These are phyloP conservation scores for Wiebesia pumilae DNA, from an alignment of 1,140 invertebrate species.

Conservation along the genomic window DNA sequence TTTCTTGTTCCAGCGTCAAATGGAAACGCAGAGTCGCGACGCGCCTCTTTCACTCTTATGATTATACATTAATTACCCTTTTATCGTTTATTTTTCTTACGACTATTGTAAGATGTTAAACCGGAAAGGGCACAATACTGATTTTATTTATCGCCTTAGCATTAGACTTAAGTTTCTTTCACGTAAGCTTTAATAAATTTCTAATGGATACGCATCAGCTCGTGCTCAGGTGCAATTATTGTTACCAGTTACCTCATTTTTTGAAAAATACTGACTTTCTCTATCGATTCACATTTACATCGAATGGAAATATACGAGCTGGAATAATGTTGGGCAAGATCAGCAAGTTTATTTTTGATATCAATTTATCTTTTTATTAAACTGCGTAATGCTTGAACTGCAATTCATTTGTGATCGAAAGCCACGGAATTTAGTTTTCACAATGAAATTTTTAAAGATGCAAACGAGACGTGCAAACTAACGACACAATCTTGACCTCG, in stretches of 20 bases:
- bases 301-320: neutral
- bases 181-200: neutral
- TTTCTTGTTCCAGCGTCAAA: neutral
- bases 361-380: no score
- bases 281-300: neutral
- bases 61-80: neutral
- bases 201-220: neutral
- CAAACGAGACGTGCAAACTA: neutral
- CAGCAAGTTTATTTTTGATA: no score
- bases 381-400: no score
- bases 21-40: no score
- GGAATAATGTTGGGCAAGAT: neutral
- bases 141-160: constrained; percentile 11
- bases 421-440: no score
- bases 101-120: neutral
- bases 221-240: neutral
- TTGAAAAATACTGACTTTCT: neutral
- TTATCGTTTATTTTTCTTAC: constrained; percentile 26
- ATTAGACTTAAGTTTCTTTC: neutral
- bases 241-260: neutral
- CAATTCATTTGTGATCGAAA: no score
- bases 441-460: no score
- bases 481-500: neutral
- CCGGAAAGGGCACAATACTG: constrained; percentile 42
- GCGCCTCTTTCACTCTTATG: neutral